Evolutionary conservation across 2,888 invertebrate genomes (phyloP).

Genomic region (Drosophila falleni): DNA sequence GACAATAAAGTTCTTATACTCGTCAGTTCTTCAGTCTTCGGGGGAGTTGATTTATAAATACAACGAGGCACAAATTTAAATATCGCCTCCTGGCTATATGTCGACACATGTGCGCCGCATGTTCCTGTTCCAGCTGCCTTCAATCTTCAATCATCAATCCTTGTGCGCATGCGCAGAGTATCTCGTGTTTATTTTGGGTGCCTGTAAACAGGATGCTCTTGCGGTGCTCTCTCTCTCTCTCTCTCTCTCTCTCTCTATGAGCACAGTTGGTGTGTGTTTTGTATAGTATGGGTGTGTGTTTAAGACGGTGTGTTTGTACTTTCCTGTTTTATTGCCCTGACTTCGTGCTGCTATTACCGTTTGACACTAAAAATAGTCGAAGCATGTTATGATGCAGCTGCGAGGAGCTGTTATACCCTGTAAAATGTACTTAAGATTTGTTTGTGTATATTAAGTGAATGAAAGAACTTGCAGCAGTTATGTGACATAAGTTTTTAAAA

Average conservation of each 20-base stretch:
- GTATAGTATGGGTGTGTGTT: neutral
- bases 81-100: constrained; percentile 46
- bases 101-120: constrained; percentile 57
- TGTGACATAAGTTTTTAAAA: neutral
- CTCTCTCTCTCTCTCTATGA: constrained; percentile 19
- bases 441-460: neutral
- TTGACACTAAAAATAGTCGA: constrained; percentile 64
- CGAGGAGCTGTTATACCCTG: constrained; percentile 33
- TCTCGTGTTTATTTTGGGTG: constrained; percentile 51
- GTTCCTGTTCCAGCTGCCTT: constrained; percentile 29
- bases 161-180: constrained; percentile 52
- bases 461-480: neutral
- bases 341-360: constrained; percentile 38
- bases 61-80: constrained; percentile 38
- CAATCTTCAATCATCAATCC: constrained; percentile 17
- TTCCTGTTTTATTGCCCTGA: constrained; percentile 49
- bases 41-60: constrained; percentile 57
- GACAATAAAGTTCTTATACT: constrained; percentile 34
- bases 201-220: constrained; percentile 66
- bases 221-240: constrained; percentile 24
- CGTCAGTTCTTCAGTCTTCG: constrained; percentile 12
- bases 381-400: constrained; percentile 61
- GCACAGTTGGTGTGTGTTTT: constrained; percentile 19
- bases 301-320: constrained; percentile 28
- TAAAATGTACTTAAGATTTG: neutral